Base-by-base conservation (phyloP, 35 echinoderm and acorn worm genomes). In the Stichopus chloronotus region DNA sequence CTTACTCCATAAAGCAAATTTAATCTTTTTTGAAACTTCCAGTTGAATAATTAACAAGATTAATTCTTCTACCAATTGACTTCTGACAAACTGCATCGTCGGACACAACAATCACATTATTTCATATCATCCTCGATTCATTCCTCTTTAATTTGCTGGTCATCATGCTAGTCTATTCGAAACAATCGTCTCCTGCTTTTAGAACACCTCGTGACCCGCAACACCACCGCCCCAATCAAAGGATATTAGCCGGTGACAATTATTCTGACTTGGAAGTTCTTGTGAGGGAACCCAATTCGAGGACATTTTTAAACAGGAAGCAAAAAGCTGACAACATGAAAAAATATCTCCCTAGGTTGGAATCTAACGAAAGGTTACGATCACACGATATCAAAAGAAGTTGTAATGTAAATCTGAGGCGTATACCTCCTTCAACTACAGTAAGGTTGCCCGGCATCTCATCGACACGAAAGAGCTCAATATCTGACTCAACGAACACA, bases 291-390 rank as follows among this genome's bases (percentile, higher is more conserved):
- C 69, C 69, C 23, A 56, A 24, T 53, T 85, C 82, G 25, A 58
- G 82, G 55, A 85, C 55, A 19, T 0, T 85, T 22, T 23, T 16
- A 22, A 85, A 58, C 58, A 53, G 55, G 55, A 85, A 85, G 58
- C 58, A 58, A 9, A 5, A 9, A 21, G 5, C 17, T 56, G 9
- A 53, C n/a, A 85, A 30, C n/a, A 63, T 89, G 87, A 24, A 89
- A 20, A 89, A 60, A 89, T 89, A 89, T 71, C 22, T 89, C 6
- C 87, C 87, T 3, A 43, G 60, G 71, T 71, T 89, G 25, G 57
- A 71, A 9, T 53, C 87, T 17, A 72, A 20, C 21, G 69, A 72
- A 72, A 72, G 5, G 24, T 53, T 53, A 54, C 65, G 52, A 53
- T 72, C 87, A 24, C 85, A n/a, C 7, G 87, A 89, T 58, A 60